Base-by-base conservation (phyloP, 2,113 vertebrate genomes). In the Morone chrysops region DNA sequence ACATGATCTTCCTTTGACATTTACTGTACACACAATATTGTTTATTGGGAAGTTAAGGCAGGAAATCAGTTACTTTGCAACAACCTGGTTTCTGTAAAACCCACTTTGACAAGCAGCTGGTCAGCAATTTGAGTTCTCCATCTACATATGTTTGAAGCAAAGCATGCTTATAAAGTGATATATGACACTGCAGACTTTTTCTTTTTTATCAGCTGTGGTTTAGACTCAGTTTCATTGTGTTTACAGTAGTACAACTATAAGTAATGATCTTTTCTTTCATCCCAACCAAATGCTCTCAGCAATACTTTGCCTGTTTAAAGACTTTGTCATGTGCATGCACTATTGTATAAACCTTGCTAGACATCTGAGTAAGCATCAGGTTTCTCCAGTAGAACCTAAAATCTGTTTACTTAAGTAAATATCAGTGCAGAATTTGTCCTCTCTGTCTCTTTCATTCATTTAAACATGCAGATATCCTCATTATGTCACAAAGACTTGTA, bases 1-100 rank as follows among this genome's bases (percentile, higher is more conserved):
- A 76, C 56, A 18, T 36, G 31, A 50, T 63, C 69, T 48, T 86
- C 48, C 67, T 13, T 6, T 41, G 63, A 68, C 69, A 38, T 77
- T 62, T 3, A 12, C 31, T 13, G 12, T 57, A 14, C n/a, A 38
- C 20, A 25, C 20, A n/a, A 38, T 11, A 47, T 31, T 31, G 31
- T 17, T 57, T 63, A 25, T 45, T 45, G 13, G 45, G 8, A 47
- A 65, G 20, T 62, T 54, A 38, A 65, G 57, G 31, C 40, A 14
- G 9, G 47, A 31, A 45, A 83, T 43, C 14, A 8, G 13, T 38
- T 57, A 31, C 18, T 81, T n/a, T 62, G 31, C 20, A 59, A 66
- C 22, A 62, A 31, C 3, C 22, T 50, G 43, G 11, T 60, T 59
- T 36, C 22, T 59, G 16, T 65, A 14, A 77, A 83, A 38, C 7